Evolutionary conservation across 2,113 vertebrate species (phyloP), one percentile per base, ranked within the genome.

Genomic region (Perca schrenkii): DNA sequence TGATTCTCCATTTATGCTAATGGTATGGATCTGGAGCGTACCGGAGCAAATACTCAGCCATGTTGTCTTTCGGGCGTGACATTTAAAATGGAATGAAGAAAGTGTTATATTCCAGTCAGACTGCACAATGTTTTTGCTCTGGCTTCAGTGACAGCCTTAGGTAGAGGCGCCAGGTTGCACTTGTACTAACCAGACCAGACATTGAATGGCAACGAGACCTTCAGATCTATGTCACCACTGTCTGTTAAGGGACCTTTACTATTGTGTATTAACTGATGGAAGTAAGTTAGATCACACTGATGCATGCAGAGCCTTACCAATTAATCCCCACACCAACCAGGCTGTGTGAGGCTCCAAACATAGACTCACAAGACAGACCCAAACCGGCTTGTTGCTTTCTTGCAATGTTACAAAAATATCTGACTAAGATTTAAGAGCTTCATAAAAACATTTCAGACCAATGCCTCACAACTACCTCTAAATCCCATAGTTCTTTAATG

Each of bases 1-100:
- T 87, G 77, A 94, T 94, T 93, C 88, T 86, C 82, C 77, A 72
- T 94, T 95, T 93, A 93, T 94, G 93, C 91, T 93, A 92, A 95
- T 94, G 71, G 15, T 80, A 91, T 92, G 91, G 94, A 93, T 94
- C 88, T 88, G 68, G 85, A 88, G 89, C 80, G 28, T 60, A 52
- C 76, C 76, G 65, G 83, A 91, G 91, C 90, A 95, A 94, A 94
- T 91, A 93, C 86, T 87, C 86, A 75, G 78, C 78, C 77, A 78
- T 88, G 89, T 92, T 93, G 91, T 93, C 89, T 93, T 91, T 92
- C 36, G 74, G 84, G 72, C 47, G 66, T 89, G 88, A 93, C 92
- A 93, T 93, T 95, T 95, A 92, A 89, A 92, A 91, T 47, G 60
- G 85, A 84, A 83, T 80, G 77, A 86, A 84, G 57, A 88, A 88